Conservation (phyloP, 2,113 vertebrate genomes). For the Nansenia antarctica region DNA sequence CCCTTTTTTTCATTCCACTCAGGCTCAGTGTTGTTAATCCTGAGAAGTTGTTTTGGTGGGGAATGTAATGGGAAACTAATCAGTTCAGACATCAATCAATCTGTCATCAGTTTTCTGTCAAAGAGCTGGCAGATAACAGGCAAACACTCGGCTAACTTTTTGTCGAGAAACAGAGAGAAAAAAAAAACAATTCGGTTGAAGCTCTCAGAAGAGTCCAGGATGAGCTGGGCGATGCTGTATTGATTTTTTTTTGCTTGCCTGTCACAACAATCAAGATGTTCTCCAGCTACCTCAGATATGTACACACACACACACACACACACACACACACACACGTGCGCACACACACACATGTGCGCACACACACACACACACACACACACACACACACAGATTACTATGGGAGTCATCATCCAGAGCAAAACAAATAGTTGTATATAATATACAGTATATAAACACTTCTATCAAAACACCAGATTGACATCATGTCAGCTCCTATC, state of each 20-base stretch:
- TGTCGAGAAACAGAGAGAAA: neutral
- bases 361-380: neutral
- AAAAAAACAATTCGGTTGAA: neutral
- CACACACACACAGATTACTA: neutral
- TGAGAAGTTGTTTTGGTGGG: neutral
- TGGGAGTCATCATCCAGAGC: neutral
- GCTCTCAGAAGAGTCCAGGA: constrained; percentile 9
- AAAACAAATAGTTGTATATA: too few relatives aligned
- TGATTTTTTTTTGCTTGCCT: constrained; percentile 29
- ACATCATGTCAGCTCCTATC: neutral
- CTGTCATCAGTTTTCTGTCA: constrained; percentile 24
- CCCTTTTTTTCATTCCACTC: too few relatives aligned
- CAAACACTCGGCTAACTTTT: too few relatives aligned
- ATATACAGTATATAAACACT: too few relatives aligned
- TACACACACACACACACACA: neutral
- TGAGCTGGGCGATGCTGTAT: constrained; percentile 12
- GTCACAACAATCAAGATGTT: constrained; percentile 23
- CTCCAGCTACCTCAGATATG: neutral
- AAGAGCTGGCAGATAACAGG: constrained; percentile 5
- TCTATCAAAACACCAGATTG: too few relatives aligned
- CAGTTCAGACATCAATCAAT: constrained; percentile 45
- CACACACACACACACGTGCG: neutral
- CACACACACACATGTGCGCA: neutral
- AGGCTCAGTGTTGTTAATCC: neutral
- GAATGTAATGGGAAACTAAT: constrained; percentile 12